Evolutionary conservation across 2,888 invertebrate species (phyloP).

Genomic region (Dinocampus coccinellae): DNA sequence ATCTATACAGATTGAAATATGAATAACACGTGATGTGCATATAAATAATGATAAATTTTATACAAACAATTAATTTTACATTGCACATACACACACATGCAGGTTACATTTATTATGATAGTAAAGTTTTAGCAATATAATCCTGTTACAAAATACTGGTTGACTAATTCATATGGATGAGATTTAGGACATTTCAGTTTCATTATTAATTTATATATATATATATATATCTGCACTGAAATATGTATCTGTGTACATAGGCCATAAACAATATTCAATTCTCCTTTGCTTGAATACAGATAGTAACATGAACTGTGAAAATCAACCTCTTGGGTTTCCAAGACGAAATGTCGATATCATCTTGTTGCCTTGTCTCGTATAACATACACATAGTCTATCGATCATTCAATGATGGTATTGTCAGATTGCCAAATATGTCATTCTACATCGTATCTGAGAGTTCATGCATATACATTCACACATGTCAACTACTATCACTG

Average conservation of each 20-base stretch:
- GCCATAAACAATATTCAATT: not conserved
- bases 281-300: not conserved
- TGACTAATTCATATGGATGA: not conserved
- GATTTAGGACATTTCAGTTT: not conserved
- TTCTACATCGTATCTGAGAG: not conserved
- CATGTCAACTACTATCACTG: no score
- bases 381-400: not conserved
- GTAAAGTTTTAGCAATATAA: not conserved
- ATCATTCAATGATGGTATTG: not conserved
- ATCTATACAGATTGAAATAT: no score
- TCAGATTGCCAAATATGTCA: slow-evolving; percentile 4
- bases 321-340: not conserved
- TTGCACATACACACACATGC: not conserved
- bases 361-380: slow-evolving; percentile 6
- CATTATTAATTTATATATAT: not conserved
- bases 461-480: not conserved
- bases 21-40: no score
- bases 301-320: slow-evolving; percentile 2
- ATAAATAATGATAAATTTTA: no score
- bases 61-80: no score
- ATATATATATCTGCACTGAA: no score
- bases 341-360: slow-evolving; percentile 20
- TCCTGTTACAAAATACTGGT: not conserved
- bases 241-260: not conserved
- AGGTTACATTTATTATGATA: not conserved